Base-by-base conservation (phyloP, 1,140 invertebrate genomes). In the Leptinotarsa lineolata region DNA sequence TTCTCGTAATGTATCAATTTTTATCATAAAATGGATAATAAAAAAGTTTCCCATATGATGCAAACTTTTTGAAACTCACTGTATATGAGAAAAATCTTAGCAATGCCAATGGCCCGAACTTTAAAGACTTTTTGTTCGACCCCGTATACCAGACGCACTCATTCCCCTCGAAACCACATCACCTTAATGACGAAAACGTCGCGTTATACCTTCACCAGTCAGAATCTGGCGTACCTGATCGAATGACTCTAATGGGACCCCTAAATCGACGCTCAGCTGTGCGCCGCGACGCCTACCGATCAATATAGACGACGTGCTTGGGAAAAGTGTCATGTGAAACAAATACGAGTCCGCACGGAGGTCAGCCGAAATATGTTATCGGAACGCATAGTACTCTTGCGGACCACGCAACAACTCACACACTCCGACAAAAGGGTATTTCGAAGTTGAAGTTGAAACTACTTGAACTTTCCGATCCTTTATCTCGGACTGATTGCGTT, bases 291-390 rank as follows among this genome's bases (percentile, higher is more conserved):
- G 74, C 66, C 63, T 20, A 46, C 61, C 74, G 74, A 75, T 75
- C 74, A 75, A 75, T 75, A 75, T 72, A 75, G 74, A 75, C 74
- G 74, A 69, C 74, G 74, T 72, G 70, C 61, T 69, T 75, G 71
- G 74, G 74, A 70, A 75, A 75, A 75, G 70, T 75, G 74, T 75
- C 74, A 75, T 72, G 74, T 75, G 74, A 75, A 75, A 75, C 70
- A 75, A 75, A 75, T 75, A 75, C 66, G 65, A 72, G 73, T 68
- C 70, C 70, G 68, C 69, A 74, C 61, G 21, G 68, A 71, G 73
- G 74, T 72, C 74, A 72, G 67, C 64, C 48, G 74, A 54, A 61
- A 64, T 68, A 75, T 48, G 60, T 75, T 75, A 75, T 66, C 70
- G 44, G 70, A 60, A 74, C 65, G 73, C 70, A 63, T 74, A 74